Percentiles rank a stretch among this genome's conserved stretches.
Evolutionary conservation across 2,113 vertebrate species (phyloP).

Genomic region (Apodemus sylvaticus): DNA sequence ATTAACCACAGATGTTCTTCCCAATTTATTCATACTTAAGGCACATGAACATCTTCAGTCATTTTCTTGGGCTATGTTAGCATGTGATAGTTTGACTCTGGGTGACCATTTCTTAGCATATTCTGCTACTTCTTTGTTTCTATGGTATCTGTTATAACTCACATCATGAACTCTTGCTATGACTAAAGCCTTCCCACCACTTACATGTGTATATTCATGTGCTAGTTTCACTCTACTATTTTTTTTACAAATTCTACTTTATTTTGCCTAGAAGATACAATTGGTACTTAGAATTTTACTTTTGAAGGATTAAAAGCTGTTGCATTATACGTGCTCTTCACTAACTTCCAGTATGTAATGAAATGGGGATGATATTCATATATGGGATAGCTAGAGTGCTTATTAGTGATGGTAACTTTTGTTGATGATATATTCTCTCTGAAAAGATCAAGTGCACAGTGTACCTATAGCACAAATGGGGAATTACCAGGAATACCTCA

Average conservation of each 20-base stretch:
- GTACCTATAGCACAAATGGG: conserved; percentile 98
- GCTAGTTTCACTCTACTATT: not conserved
- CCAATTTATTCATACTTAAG: not conserved
- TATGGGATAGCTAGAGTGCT: not conserved
- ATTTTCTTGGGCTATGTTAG: conserved; percentile 26
- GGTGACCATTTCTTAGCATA: not conserved
- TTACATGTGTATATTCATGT: not conserved
- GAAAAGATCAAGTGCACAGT: conserved; percentile 95
- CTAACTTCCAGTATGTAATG: conserved; percentile 5
- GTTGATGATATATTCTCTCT: conserved; percentile 53
- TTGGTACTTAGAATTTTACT: conserved; percentile 34
- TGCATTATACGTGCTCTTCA: not conserved
- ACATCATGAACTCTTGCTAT: conserved; percentile 9
- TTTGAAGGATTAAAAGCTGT: conserved; percentile 4
- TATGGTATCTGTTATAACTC: not conserved
- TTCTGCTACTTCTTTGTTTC: not conserved
- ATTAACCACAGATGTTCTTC: not conserved
- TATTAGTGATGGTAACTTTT: conserved; percentile 59
- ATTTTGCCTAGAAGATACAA: conserved; percentile 48
- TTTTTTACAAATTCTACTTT: conserved; percentile 33
- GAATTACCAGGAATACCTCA: conserved; percentile 98
- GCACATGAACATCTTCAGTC: not conserved
- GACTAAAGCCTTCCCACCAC: conserved; percentile 1
- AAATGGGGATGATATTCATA: conserved; percentile 2
- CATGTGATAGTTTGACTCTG: conserved; percentile 8